Conservation (phyloP, 92 coral and sea anemone genomes). For the Parazoanthus swiftii region DNA sequence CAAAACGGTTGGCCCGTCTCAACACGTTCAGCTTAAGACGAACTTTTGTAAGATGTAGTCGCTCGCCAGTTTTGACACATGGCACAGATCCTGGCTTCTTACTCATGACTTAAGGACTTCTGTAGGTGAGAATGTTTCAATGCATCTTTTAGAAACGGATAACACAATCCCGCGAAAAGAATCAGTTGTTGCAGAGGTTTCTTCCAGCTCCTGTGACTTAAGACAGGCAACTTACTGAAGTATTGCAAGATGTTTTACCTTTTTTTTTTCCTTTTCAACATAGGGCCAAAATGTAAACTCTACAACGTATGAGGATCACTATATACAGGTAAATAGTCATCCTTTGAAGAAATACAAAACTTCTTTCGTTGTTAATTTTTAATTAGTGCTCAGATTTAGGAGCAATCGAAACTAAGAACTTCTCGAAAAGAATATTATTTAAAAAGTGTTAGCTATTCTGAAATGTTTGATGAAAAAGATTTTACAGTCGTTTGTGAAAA, state of each 20-base stretch:
- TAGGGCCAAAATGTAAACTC: background rate
- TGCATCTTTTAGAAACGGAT: background rate
- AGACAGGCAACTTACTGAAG: background rate
- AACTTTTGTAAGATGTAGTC: background rate
- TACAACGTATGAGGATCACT: background rate
- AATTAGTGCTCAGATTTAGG: too few relatives aligned
- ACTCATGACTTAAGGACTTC: background rate
- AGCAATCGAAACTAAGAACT: too few relatives aligned
- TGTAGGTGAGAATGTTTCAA: background rate
- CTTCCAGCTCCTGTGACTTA: background rate
- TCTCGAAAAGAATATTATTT: too few relatives aligned
- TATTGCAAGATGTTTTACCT: background rate
- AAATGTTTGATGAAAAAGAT: too few relatives aligned
- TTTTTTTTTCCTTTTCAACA: background rate
- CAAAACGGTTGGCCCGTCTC: slow-evolving; percentile 7
- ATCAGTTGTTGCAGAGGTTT: background rate
- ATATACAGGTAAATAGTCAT: too few relatives aligned
- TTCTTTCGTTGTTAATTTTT: too few relatives aligned
- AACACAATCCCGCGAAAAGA: background rate
- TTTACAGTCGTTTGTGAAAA: too few relatives aligned
- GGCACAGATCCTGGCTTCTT: background rate
- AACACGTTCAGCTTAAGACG: background rate
- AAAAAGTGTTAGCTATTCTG: too few relatives aligned
- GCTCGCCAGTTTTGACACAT: slow-evolving; percentile 27
- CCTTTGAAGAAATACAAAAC: too few relatives aligned